A percentile compares a stretch with the other conserved stretches of the same genome.
phyloP scores from a whole-genome alignment of 2,888 invertebrate species.

The Acheta domesticus region DNA sequence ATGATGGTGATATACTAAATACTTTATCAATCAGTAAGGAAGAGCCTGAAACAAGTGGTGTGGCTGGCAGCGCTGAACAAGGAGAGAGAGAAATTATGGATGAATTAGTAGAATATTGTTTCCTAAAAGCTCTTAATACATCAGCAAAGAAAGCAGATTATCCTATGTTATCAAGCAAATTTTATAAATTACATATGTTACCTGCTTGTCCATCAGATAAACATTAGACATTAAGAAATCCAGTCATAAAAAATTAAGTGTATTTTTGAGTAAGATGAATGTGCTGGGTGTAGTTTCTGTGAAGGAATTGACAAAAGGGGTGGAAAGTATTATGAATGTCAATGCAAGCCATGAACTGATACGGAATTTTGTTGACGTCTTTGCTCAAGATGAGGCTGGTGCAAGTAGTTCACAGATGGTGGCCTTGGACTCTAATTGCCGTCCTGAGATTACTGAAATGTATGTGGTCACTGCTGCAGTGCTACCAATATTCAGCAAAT shows the following conservation, averaged over 20 bases:
- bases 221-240: conserved; percentile 84
- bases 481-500: conserved; percentile 58
- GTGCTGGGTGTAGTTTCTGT: conserved; percentile 47
- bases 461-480: conserved; percentile 66
- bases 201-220: conserved; percentile 65
- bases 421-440: conserved; percentile 44
- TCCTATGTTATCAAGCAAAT: conserved; percentile 76
- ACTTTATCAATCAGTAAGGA: neutral
- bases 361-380: conserved; percentile 47
- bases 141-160: conserved; percentile 66
- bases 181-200: conserved; percentile 69
- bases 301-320: conserved; percentile 64
- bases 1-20: conserved; percentile 32
- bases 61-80: neutral
- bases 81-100: conserved; percentile 61
- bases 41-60: neutral
- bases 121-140: conserved; percentile 74
- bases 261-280: conserved; percentile 76
- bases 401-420: conserved; percentile 29
- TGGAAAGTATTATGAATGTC: conserved; percentile 70
- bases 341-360: conserved; percentile 57
- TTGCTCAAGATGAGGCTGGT: conserved; percentile 19
- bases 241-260: conserved; percentile 81
- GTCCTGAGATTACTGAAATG: conserved; percentile 63
- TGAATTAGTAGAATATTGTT: conserved; percentile 67